Percentiles rank a stretch among this genome's conserved stretches.
Evolutionary conservation across 2,113 vertebrate species (phyloP).

Genomic region (Thamnophis sirtalis): DNA sequence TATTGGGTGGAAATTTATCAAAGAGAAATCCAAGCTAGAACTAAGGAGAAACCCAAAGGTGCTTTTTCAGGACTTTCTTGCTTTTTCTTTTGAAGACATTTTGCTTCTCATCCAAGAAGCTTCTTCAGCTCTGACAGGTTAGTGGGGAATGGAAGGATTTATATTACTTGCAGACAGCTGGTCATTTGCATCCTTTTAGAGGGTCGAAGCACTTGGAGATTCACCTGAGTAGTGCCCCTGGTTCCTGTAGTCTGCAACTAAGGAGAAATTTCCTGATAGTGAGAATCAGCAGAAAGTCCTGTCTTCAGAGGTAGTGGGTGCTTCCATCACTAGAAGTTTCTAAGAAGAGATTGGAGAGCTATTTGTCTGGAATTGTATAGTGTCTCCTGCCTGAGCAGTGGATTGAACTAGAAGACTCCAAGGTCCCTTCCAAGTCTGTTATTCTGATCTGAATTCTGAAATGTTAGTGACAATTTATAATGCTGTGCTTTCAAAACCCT

Average conservation of each 20-base stretch:
- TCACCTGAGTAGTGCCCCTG: too few species aligned
- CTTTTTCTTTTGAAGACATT: too few species aligned
- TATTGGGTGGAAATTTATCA: neutral
- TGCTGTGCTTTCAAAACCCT: neutral
- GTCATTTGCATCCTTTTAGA: too few species aligned
- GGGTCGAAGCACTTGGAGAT: too few species aligned
- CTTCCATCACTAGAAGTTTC: neutral
- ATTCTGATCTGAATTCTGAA: neutral
- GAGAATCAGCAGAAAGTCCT: neutral
- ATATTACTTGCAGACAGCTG: too few species aligned
- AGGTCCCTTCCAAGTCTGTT: too few species aligned
- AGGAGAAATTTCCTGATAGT: neutral
- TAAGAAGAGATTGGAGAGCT: neutral
- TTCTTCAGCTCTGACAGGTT: too few species aligned
- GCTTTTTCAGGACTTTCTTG: too few species aligned
- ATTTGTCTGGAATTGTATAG: neutral
- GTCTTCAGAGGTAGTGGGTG: neutral
- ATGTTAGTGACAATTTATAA: neutral
- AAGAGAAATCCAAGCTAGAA: neutral
- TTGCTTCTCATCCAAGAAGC: too few species aligned
- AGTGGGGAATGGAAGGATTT: too few species aligned
- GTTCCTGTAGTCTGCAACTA: neutral
- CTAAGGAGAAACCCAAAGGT: neutral
- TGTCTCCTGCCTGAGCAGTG: too few species aligned
- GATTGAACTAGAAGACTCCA: too few species aligned